Conservation (phyloP, 2,797 vertebrate species). For the Danio albolineatus region DNA sequence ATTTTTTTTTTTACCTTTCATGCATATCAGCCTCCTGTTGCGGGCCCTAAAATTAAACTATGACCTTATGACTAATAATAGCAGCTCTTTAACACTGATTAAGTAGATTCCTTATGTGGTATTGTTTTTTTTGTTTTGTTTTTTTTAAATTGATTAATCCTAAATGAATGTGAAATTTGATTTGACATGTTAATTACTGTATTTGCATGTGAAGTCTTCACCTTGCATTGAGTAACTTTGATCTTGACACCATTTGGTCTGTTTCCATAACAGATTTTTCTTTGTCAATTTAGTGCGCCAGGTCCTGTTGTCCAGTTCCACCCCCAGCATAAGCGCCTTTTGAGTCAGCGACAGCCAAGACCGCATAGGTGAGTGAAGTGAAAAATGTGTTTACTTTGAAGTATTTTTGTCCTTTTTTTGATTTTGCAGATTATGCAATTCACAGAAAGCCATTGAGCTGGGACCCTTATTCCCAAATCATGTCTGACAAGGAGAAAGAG, state of each 20-base stretch:
- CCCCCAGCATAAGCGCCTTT: constrained; percentile 89
- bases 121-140: too few species aligned
- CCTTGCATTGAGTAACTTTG: too few species aligned
- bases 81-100: too few species aligned
- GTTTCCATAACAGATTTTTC: background rate
- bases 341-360: constrained; percentile 80
- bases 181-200: too few species aligned
- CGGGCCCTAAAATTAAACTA: too few species aligned
- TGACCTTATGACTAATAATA: too few species aligned
- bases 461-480: constrained; percentile 86
- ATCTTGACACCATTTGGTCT: background rate
- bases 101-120: too few species aligned
- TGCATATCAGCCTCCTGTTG: too few species aligned
- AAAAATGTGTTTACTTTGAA: background rate
- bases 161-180: too few species aligned
- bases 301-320: constrained; percentile 89
- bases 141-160: too few species aligned
- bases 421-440: constrained; percentile 56
- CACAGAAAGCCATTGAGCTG: constrained; percentile 79
- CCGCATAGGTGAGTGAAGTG: constrained; percentile 73
- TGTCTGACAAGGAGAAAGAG: constrained; percentile 92
- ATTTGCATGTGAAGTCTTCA: background rate
- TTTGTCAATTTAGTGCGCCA: constrained; percentile 68
- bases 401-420: background rate
- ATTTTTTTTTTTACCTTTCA: too few species aligned